Percentiles rank a stretch among this genome's conserved stretches.
Conservation (phyloP, 2,888 invertebrate species). For the Tiliacea aurago region DNA sequence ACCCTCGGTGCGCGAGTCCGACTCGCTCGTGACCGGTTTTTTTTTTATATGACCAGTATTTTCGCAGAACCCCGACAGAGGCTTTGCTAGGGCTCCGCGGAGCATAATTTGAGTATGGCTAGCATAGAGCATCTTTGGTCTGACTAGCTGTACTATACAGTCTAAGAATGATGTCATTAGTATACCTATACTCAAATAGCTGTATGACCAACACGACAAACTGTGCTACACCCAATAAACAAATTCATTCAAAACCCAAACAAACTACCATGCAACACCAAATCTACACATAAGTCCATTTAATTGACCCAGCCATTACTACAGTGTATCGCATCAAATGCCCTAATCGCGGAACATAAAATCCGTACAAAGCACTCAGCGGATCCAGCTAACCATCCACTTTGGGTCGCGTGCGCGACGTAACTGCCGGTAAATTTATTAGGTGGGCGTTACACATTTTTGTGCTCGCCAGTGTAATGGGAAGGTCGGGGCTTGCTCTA, state of each 20-base stretch:
- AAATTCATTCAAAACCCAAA: constrained; percentile 18
- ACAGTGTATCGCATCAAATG: constrained; percentile 61
- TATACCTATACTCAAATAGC: neutral
- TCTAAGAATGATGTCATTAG: neutral
- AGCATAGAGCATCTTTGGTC: neutral
- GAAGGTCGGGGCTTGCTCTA: constrained; percentile 61
- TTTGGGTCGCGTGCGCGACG: constrained; percentile 70
- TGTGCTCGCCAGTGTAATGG: constrained; percentile 71
- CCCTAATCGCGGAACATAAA: constrained; percentile 69
- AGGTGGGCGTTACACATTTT: constrained; percentile 75
- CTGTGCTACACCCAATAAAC: neutral
- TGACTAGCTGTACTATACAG: neutral
- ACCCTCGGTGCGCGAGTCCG: no score
- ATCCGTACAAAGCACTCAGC: constrained; percentile 69
- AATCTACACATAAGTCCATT: constrained; percentile 56
- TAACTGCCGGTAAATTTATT: constrained; percentile 75
- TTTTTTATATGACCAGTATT: no score
- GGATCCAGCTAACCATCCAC: constrained; percentile 62
- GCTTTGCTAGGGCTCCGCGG: no score
- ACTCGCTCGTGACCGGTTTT: no score
- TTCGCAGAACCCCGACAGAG: no score
- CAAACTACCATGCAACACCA: constrained; percentile 23
- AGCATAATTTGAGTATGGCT: no score
- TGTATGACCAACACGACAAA: neutral
- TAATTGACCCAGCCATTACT: constrained; percentile 59